phyloP scores from a whole-genome alignment of 2,797 vertebrate species.

The Xerus rutilus region DNA sequence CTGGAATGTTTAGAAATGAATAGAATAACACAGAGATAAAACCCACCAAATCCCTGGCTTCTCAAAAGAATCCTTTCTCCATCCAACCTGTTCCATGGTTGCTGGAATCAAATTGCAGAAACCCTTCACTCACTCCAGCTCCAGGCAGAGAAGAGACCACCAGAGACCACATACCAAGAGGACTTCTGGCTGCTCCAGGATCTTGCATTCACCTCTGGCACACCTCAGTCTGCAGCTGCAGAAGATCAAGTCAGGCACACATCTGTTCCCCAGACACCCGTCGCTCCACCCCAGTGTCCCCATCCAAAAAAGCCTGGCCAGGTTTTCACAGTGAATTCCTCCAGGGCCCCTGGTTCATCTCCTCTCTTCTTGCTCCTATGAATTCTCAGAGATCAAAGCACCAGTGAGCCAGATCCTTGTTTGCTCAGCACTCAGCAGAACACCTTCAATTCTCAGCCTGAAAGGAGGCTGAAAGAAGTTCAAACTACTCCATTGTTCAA shows the following conservation, averaged over 20 bases:
- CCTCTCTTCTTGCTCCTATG: slow-evolving; percentile 59
- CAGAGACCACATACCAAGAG: slow-evolving; percentile 52
- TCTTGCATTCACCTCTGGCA: slow-evolving; percentile 84
- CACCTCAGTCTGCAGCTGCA: slow-evolving; percentile 83
- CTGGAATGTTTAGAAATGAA: slow-evolving; percentile 78
- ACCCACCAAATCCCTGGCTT: slow-evolving; percentile 59
- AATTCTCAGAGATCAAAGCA: slow-evolving; percentile 80
- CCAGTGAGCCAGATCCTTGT: slow-evolving; percentile 56
- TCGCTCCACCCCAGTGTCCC: slow-evolving; percentile 68
- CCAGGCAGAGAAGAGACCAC: slow-evolving; percentile 30
- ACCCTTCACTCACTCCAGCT: background rate
- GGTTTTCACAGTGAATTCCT: slow-evolving; percentile 81
- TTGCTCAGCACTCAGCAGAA: slow-evolving; percentile 71
- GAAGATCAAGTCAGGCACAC: slow-evolving; percentile 79
- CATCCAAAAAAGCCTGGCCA: slow-evolving; percentile 72
- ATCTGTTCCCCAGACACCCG: slow-evolving; percentile 79
- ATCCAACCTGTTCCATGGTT: slow-evolving; percentile 56
- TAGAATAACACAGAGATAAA: slow-evolving; percentile 70
- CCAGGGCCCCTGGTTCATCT: slow-evolving; percentile 75
- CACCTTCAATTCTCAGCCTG: slow-evolving; percentile 78
- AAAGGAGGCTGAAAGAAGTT: slow-evolving; percentile 64
- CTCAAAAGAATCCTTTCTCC: slow-evolving; percentile 61
- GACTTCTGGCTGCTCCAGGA: slow-evolving; percentile 65
- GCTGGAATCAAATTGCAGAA: slow-evolving; percentile 55
- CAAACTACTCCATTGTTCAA: slow-evolving; percentile 61